Percentiles rank a stretch among this genome's conserved stretches.
phyloP scores from a whole-genome alignment of 2,797 vertebrate species.

The Enteromius afrohamiltoni region DNA sequence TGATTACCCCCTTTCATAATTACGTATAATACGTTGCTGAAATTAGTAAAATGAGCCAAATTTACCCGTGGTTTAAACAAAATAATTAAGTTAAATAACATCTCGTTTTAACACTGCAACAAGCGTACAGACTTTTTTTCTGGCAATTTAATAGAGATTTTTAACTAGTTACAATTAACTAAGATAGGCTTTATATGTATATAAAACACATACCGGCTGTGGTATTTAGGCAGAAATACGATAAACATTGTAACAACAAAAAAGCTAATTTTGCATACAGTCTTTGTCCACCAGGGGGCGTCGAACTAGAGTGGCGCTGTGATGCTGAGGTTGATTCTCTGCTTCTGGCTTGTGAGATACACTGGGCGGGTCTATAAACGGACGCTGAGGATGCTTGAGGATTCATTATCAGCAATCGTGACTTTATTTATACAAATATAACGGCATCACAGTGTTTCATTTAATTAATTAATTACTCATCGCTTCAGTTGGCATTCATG shows the following conservation, averaged over 20 bases:
- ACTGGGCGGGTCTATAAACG: constrained; percentile 23
- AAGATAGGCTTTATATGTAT: background rate
- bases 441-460: background rate
- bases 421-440: background rate
- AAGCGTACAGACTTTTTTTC: background rate
- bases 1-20: background rate
- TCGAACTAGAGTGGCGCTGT: background rate
- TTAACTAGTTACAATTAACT: background rate
- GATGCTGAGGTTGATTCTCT: constrained; percentile 36
- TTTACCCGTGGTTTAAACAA: background rate
- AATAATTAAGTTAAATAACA: background rate
- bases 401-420: background rate
- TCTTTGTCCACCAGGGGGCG: constrained; percentile 29
- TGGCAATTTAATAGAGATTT: background rate
- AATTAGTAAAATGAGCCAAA: background rate
- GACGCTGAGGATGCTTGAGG: constrained; percentile 48
- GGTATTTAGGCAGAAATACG: background rate
- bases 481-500: background rate
- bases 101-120: background rate
- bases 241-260: background rate
- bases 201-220: background rate
- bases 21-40: background rate
- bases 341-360: background rate
- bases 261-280: background rate
- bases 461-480: background rate